Conservation (phyloP, 2,888 invertebrate genomes). For the Mactromeris polynyma region DNA sequence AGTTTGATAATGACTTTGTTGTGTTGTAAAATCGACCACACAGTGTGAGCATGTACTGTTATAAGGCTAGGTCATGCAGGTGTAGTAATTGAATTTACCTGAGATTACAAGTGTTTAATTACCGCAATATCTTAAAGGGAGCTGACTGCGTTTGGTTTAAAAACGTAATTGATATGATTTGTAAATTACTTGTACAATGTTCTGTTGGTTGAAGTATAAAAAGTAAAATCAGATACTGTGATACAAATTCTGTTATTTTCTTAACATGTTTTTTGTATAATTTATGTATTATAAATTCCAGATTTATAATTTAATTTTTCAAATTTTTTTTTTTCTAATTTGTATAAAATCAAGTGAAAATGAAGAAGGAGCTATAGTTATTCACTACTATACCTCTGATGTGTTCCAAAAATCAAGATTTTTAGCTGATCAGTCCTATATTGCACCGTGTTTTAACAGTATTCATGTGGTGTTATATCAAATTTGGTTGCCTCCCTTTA, state of each 20-base stretch:
- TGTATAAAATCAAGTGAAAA: neutral
- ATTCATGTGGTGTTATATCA: neutral
- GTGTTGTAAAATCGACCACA: constrained; percentile 42
- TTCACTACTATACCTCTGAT: too few relatives aligned
- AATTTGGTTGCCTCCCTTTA: neutral
- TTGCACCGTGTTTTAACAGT: too few relatives aligned
- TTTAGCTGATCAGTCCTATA: too few relatives aligned
- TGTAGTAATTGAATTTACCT: constrained; percentile 29
- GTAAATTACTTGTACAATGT: neutral
- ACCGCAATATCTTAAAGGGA: constrained; percentile 16
- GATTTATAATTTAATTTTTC: too few relatives aligned
- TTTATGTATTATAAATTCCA: too few relatives aligned
- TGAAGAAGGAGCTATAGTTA: too few relatives aligned
- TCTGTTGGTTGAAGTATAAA: neutral
- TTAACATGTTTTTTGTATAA: too few relatives aligned
- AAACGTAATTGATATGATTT: neutral
- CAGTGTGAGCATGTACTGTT: constrained; percentile 27
- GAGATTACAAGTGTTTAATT: constrained; percentile 29
- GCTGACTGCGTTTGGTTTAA: neutral
- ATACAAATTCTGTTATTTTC: too few relatives aligned
- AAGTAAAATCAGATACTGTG: neutral
- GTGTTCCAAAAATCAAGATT: too few relatives aligned
- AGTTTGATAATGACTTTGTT: constrained; percentile 44
- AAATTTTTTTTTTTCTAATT: neutral
- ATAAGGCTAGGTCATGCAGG: constrained; percentile 33